phyloP scores from a whole-genome alignment of 64 coral and sea anemone genomes.

The Actinia equina region DNA sequence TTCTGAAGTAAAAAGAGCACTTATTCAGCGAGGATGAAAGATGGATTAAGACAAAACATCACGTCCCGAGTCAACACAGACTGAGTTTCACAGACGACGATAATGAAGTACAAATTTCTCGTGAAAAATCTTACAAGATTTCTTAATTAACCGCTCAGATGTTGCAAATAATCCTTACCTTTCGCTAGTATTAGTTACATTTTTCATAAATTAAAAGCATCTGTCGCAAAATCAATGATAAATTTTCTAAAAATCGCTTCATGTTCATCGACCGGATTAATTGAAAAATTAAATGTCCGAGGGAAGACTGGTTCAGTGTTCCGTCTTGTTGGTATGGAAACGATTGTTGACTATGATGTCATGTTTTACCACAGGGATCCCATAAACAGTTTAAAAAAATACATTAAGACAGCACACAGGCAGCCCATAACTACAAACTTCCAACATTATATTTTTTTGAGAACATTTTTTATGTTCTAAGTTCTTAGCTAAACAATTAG shows the following conservation, averaged over 20 bases:
- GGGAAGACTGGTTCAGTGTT: not conserved
- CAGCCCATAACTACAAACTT: not conserved
- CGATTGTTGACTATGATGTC: not conserved
- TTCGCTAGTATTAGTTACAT: not conserved
- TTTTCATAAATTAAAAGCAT: not conserved
- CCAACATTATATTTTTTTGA: not conserved
- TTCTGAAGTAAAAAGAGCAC: not conserved
- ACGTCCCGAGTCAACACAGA: not conserved
- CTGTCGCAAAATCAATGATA: not conserved
- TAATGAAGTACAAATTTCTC: not conserved
- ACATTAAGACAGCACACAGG: not conserved
- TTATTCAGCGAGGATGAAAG: not conserved
- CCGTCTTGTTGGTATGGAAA: not conserved
- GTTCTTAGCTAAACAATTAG: too few species aligned
- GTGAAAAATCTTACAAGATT: not conserved
- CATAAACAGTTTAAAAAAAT: not conserved
- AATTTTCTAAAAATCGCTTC: not conserved
- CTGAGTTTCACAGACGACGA: not conserved
- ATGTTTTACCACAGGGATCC: not conserved
- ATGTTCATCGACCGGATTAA: constrained; percentile 4
- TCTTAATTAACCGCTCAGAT: not conserved
- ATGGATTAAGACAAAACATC: not conserved
- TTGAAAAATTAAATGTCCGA: not conserved
- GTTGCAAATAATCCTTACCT: not conserved
- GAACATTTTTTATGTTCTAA: not conserved